phyloP scores from a whole-genome alignment of 2,797 vertebrate genomes.

The Spondyliosoma cantharus region DNA sequence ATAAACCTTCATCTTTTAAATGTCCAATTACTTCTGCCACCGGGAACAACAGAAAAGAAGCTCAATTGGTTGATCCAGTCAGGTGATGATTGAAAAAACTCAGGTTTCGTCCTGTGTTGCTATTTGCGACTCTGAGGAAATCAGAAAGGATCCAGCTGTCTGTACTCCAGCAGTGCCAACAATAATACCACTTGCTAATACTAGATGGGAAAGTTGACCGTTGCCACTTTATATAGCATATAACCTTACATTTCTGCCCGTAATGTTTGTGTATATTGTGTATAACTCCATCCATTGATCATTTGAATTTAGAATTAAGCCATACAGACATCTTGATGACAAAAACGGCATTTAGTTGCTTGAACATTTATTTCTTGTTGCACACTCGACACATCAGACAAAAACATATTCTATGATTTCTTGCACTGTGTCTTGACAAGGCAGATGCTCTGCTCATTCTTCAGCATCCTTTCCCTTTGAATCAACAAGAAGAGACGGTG shows the following conservation, averaged over 20 bases:
- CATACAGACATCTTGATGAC: not conserved
- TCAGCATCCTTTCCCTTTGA: conserved; percentile 77
- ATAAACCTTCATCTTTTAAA: too few relatives aligned
- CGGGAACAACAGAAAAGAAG: too few relatives aligned
- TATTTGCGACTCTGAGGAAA: too few relatives aligned
- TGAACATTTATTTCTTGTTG: conserved; percentile 69
- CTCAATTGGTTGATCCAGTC: too few relatives aligned
- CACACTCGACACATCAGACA: conserved; percentile 48
- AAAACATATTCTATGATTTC: conserved; percentile 78
- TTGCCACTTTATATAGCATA: not conserved
- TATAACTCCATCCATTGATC: not conserved
- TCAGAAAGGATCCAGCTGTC: too few relatives aligned
- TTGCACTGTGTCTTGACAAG: conserved; percentile 42
- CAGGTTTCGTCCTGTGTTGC: too few relatives aligned
- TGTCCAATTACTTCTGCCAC: too few relatives aligned
- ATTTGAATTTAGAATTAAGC: not conserved
- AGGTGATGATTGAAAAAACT: too few relatives aligned
- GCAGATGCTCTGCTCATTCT: conserved; percentile 70
- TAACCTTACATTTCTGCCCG: not conserved
- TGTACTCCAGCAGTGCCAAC: too few relatives aligned
- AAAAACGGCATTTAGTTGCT: conserved; percentile 30
- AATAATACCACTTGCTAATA: too few relatives aligned
- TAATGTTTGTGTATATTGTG: not conserved
- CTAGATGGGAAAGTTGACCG: too few relatives aligned
- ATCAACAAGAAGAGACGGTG: conserved; percentile 42